Evolutionary conservation across 2,888 invertebrate species (phyloP).

Genomic region (Endotricha flammealis): DNA sequence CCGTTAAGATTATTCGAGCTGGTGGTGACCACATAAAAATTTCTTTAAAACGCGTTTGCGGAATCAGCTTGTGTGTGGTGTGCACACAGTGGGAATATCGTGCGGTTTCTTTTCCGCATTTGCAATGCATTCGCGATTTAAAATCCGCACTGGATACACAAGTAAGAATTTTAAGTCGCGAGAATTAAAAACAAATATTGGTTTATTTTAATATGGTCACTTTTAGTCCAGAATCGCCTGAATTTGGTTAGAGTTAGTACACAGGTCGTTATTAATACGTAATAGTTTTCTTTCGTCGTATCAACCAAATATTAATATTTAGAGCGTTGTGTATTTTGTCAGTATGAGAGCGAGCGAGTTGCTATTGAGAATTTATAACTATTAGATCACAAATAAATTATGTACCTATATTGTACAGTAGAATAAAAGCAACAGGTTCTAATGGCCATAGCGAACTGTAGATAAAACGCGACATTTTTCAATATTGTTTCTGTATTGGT

Average conservation of each 20-base stretch:
- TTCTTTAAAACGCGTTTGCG: no score
- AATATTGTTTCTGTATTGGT: slow-evolving; percentile 24
- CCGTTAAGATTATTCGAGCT: no score
- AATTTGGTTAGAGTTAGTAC: background rate
- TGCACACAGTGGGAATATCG: no score
- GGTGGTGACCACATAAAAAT: no score
- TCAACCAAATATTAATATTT: slow-evolving; percentile 20
- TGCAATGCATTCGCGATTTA: no score
- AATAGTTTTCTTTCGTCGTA: slow-evolving; percentile 11
- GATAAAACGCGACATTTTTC: slow-evolving; percentile 35
- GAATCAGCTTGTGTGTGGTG: no score
- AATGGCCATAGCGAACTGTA: slow-evolving; percentile 46
- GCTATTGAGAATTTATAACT: slow-evolving; percentile 8
- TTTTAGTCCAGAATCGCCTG: no score
- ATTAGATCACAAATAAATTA: slow-evolving; percentile 10
- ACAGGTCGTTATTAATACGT: slow-evolving; percentile 1
- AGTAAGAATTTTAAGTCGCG: no score
- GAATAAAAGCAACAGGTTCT: slow-evolving; percentile 22
- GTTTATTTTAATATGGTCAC: no score
- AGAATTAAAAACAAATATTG: no score
- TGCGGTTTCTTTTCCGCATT: no score
- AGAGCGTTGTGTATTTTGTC: slow-evolving; percentile 17
- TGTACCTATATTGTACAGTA: slow-evolving; percentile 26
- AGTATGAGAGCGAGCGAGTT: slow-evolving; percentile 15
- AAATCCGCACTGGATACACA: no score